Evolutionary conservation across 2,888 invertebrate genomes (phyloP), one percentile per base, ranked within the genome.

Genomic region (Meteorus cinctellus): DNA sequence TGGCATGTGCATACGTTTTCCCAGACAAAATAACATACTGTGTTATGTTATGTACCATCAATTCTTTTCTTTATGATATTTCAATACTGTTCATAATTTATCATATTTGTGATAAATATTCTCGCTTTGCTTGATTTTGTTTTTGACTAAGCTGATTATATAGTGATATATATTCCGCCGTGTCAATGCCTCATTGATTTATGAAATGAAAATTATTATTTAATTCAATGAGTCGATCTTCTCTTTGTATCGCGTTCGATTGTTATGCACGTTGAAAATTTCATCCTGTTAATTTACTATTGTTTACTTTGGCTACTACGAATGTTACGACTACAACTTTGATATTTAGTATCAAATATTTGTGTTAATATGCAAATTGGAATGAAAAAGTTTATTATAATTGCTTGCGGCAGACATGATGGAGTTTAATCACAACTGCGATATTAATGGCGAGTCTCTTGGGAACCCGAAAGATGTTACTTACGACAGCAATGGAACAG

Each of bases 401-500:
- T 76, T 82, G 80, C 75, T 79, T 81, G 79, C 70, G 70, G 76
- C 81, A 83, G 84, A 84, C 73, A 63, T 79, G 79, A 60, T 81
- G 79, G 82, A 81, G 77, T 78, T 63, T 75, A 84, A 82, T 79
- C 81, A 81, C 78, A 76, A 72, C 51, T 68, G 63, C 69, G 72
- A 72, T 29, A 68, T 41, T 31, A 76, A 76, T 69, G 72, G 68
- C 31, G 82, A 82, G 67, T 74, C 82, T 74, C 74, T 79, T 77
- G 81, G 77, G 78, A 75, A 78, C 72, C 80, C 79, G 65, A 82
- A 74, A 66, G 79, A 78, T 34, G 77, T 79, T 74, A 81, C 83
- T 73, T 65, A 73, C 71, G 83, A 84, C 82, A 84, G 84, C 80
- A 86, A 86, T 77, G 86, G 88, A 78, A 81, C 86, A 66, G 87